These are phyloP conservation scores for Thereva unica DNA, from an alignment of 2,888 invertebrate genomes.

Conservation along the genomic window DNA sequence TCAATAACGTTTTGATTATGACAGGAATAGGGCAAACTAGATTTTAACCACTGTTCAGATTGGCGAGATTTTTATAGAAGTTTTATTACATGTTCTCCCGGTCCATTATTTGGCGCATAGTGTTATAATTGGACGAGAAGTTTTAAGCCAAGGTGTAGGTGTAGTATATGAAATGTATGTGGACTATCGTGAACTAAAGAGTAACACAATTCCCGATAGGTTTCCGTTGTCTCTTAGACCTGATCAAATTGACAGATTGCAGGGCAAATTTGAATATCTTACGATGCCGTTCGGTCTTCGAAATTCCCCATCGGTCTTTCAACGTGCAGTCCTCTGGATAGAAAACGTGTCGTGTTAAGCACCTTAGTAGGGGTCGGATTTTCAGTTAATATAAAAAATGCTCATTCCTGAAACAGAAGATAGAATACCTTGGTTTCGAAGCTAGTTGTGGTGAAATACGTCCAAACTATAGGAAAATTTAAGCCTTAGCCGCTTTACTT, in stretches of 20 bases:
- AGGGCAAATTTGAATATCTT: constrained; percentile 45
- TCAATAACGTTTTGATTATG: neutral
- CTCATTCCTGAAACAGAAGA: constrained; percentile 41
- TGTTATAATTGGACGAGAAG: too few species aligned
- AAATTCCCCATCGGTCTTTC: constrained; percentile 49
- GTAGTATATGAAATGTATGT: too few species aligned
- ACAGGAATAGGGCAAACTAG: neutral
- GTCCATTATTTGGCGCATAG: too few species aligned
- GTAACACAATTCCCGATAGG: constrained; percentile 39
- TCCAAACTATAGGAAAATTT: too few species aligned
- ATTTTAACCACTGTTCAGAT: constrained; percentile 9
- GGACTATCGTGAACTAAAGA: constrained; percentile 48
- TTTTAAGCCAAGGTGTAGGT: too few species aligned
- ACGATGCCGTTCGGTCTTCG: constrained; percentile 50
- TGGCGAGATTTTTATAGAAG: neutral
- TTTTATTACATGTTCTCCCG: neutral
- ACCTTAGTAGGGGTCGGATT: constrained; percentile 2
- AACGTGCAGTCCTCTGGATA: constrained; percentile 44
- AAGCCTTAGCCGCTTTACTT: constrained; percentile 42
- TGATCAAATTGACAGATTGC: neutral
- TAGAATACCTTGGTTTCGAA: constrained; percentile 45
- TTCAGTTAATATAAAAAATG: constrained; percentile 40
- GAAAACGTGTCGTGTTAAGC: neutral
- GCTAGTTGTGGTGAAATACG: too few species aligned
- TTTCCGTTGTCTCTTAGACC: constrained; percentile 1